These are phyloP conservation scores for Stictonetta naevosa DNA, from an alignment of 2,113 vertebrate genomes.

Conservation along the genomic window DNA sequence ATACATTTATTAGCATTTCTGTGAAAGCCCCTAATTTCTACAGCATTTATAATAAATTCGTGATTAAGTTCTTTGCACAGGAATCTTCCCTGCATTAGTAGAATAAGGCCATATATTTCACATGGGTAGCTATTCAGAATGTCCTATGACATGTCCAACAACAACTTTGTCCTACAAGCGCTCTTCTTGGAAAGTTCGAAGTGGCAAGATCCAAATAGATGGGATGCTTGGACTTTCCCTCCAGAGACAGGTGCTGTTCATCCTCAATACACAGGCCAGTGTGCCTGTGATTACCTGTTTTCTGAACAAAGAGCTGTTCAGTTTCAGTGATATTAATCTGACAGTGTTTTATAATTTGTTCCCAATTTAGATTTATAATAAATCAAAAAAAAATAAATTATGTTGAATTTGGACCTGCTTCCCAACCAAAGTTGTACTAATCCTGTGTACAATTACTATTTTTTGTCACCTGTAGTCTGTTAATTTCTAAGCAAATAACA, in stretches of 20 bases:
- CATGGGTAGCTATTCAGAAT: background rate
- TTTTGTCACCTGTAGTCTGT: background rate
- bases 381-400: background rate
- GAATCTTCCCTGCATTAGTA: background rate
- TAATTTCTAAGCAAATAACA: background rate
- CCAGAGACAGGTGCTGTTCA: background rate
- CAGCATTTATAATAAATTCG: background rate
- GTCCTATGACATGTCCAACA: background rate
- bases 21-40: background rate
- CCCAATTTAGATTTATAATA: background rate
- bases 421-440: background rate
- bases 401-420: background rate
- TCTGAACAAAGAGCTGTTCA: background rate
- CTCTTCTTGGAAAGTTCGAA: background rate
- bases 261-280: background rate
- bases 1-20: background rate
- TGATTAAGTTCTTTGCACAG: background rate
- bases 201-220: background rate
- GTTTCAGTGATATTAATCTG: background rate
- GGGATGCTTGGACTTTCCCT: background rate
- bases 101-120: background rate
- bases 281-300: background rate
- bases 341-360: background rate
- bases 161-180: rapidly evolving
- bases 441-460: background rate